Conservation (phyloP, 1,140 invertebrate species). For the Zaprionus taronus region DNA sequence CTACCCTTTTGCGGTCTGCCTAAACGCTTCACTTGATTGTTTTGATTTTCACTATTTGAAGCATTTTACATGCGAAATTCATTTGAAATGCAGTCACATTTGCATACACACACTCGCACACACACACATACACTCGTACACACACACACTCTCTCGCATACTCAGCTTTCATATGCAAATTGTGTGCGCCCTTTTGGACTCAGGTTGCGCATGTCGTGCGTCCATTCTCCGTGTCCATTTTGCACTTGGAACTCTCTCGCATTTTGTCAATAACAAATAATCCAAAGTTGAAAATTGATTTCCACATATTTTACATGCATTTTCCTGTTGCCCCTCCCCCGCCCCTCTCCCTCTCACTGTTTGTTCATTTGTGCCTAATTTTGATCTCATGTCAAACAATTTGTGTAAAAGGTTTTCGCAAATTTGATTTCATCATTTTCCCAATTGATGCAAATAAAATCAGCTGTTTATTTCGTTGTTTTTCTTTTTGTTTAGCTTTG, state of each 20-base stretch:
- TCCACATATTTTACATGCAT: slow-evolving; percentile 55
- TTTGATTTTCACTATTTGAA: slow-evolving; percentile 76
- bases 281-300: slow-evolving; percentile 68
- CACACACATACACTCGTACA: neutral
- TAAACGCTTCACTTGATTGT: slow-evolving; percentile 81
- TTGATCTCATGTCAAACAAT: slow-evolving; percentile 41
- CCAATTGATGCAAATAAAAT: slow-evolving; percentile 11
- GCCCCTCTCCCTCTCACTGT: neutral
- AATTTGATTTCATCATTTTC: neutral
- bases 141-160: slow-evolving; percentile 12
- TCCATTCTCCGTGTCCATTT: slow-evolving; percentile 5
- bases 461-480: slow-evolving; percentile 24
- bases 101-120: slow-evolving; percentile 50
- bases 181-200: slow-evolving; percentile 23
- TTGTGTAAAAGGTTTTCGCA: neutral
- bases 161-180: slow-evolving; percentile 47
- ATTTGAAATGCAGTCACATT: slow-evolving; percentile 72
- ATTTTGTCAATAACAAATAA: slow-evolving; percentile 26
- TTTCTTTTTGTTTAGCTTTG: slow-evolving; percentile 9
- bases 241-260: slow-evolving; percentile 38
- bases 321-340: neutral
- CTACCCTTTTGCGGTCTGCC: slow-evolving; percentile 41
- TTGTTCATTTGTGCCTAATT: slow-evolving; percentile 48
- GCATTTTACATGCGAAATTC: slow-evolving; percentile 75
- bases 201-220: slow-evolving; percentile 6